Conservation (phyloP, 1,140 invertebrate species). For the Eupristina koningsbergeri region DNA sequence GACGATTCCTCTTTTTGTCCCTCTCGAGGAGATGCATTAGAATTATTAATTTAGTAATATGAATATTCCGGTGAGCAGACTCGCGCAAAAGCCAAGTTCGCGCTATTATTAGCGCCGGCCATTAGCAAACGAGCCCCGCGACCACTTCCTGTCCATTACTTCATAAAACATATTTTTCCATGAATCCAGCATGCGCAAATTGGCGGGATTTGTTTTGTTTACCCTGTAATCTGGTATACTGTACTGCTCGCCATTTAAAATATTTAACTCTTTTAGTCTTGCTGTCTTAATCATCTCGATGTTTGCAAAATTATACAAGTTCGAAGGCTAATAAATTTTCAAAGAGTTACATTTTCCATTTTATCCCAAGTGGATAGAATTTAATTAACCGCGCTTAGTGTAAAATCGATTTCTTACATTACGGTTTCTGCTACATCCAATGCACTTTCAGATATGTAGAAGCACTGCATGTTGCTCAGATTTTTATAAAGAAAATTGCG, state of each 20-base stretch:
- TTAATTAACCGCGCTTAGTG: background rate
- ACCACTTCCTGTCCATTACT: background rate
- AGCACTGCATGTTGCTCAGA: background rate
- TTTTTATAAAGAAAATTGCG: background rate
- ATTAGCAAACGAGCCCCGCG: background rate
- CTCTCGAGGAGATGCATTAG: background rate
- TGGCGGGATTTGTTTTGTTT: background rate
- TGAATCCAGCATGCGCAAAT: background rate
- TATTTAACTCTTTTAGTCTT: background rate
- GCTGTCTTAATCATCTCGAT: background rate
- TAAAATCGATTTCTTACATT: background rate
- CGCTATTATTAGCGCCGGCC: background rate
- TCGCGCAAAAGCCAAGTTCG: background rate
- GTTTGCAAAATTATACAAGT: background rate
- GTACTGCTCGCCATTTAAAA: background rate
- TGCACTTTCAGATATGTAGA: background rate
- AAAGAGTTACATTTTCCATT: background rate
- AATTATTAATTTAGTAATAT: slow-evolving; percentile 10
- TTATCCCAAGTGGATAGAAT: background rate
- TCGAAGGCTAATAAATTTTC: background rate
- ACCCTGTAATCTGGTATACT: too few species aligned
- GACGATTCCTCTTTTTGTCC: background rate
- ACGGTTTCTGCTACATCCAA: background rate
- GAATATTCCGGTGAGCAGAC: slow-evolving; percentile 1
- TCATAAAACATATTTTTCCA: background rate